These are phyloP conservation scores for Scaptomyza graminum DNA, from an alignment of 1,140 invertebrate species.

Conservation along the genomic window DNA sequence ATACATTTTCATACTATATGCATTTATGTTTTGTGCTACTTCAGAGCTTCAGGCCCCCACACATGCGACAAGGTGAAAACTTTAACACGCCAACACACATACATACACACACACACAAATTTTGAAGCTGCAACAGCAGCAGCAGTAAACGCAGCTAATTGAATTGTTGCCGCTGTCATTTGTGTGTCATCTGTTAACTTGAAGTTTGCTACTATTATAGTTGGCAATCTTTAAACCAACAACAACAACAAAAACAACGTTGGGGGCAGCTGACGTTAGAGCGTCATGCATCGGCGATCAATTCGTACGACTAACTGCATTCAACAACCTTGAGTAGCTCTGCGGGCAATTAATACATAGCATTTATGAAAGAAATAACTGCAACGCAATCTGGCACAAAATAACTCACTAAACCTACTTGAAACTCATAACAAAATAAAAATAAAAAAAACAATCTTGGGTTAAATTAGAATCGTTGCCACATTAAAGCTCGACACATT, in stretches of 20 bases:
- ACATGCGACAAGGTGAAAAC: conserved; percentile 79
- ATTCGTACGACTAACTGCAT: conserved; percentile 75
- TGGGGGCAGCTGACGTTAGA: conserved; percentile 15
- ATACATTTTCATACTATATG: conserved; percentile 21
- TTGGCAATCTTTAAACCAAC: conserved; percentile 6
- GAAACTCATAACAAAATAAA: background rate
- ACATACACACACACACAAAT: background rate
- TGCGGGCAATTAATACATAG: conserved; percentile 47
- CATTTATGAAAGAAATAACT: conserved; percentile 4
- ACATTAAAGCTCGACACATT: conserved; percentile 4
- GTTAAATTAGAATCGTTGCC: conserved; percentile 19
- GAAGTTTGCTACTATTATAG: background rate
- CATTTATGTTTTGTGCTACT: conserved; percentile 63
- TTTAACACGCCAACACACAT: conserved; percentile 17
- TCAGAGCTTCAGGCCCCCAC: conserved; percentile 51
- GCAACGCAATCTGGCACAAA: conserved; percentile 43
- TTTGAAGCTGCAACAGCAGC: background rate
- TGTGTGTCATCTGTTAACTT: conserved; percentile 34
- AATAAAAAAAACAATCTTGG: conserved; percentile 17
- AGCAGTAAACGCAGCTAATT: conserved; percentile 24
- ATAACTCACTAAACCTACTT: conserved; percentile 10
- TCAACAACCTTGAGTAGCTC: conserved; percentile 71
- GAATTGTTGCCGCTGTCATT: conserved; percentile 45
- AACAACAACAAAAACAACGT: background rate
- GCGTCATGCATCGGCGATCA: conserved; percentile 58